Conservation (phyloP, 2,888 invertebrate species). For the Pecten maximus region DNA sequence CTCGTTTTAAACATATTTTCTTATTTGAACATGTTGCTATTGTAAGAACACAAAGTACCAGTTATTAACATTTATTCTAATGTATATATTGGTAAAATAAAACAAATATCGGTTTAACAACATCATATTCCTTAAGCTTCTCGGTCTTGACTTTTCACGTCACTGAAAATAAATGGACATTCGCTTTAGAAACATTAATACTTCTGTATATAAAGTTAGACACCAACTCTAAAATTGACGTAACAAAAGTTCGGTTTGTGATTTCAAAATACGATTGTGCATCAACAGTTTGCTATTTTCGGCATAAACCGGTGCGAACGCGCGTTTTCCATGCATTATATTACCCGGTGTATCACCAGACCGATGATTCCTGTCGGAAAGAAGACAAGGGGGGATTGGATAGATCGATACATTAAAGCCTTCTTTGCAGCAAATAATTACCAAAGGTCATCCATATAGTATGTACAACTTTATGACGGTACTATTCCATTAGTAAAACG, state of each 20-base stretch:
- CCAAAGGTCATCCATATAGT: not conserved
- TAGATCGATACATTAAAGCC: too few species aligned
- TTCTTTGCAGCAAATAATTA: not conserved
- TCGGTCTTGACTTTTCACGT: not conserved
- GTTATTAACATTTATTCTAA: too few species aligned
- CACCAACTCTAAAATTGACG: too few species aligned
- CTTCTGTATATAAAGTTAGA: too few species aligned
- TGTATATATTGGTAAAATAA: too few species aligned
- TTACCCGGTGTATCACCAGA: not conserved
- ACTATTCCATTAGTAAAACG: not conserved
- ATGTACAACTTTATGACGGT: not conserved
- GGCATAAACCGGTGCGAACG: not conserved
- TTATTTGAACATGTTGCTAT: too few species aligned
- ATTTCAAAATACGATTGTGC: not conserved
- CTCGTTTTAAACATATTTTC: too few species aligned
- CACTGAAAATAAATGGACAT: not conserved
- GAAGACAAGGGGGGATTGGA: not conserved
- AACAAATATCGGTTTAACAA: not conserved
- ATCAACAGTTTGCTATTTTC: not conserved
- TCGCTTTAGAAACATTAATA: not conserved
- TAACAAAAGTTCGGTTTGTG: not conserved
- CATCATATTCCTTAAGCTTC: too few species aligned
- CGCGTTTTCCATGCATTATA: not conserved
- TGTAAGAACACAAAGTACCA: too few species aligned
- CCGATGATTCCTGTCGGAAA: not conserved